Evolutionary conservation across 2,113 vertebrate species (phyloP).

Genomic region (Cygnus atratus): DNA sequence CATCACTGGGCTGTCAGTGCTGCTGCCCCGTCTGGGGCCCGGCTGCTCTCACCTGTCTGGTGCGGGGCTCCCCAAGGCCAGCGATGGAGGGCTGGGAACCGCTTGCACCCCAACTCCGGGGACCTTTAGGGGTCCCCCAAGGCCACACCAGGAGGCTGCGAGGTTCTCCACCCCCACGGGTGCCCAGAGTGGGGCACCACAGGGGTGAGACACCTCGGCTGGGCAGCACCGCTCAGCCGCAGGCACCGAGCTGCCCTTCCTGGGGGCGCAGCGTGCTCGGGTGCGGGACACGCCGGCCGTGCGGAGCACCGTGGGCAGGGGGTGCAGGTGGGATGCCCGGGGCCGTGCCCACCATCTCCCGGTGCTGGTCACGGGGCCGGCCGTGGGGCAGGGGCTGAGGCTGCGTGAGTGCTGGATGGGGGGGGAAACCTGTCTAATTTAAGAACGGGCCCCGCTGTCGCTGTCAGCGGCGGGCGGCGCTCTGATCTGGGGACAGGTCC

Average conservation of each 20-base stretch:
- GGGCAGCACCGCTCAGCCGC: background rate
- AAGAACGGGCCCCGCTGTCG: background rate
- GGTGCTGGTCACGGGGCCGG: background rate
- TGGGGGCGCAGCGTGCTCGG: accelerated
- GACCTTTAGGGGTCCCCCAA: no score
- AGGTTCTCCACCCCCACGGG: background rate
- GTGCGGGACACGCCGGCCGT: accelerated
- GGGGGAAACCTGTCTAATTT: slow-evolving; percentile 23
- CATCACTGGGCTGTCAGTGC: accelerated
- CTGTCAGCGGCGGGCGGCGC: slow-evolving; percentile 7
- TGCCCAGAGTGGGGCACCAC: no score
- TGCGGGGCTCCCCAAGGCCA: background rate
- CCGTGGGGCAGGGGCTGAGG: background rate
- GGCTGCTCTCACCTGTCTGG: background rate
- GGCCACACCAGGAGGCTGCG: no score
- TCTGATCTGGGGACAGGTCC: slow-evolving; percentile 60
- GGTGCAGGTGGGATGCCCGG: background rate
- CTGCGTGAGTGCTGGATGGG: accelerated
- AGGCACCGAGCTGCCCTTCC: background rate
- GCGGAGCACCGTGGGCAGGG: accelerated
- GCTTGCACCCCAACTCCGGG: no score
- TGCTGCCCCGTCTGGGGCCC: background rate
- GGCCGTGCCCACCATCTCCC: background rate
- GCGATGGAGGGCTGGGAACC: no score
- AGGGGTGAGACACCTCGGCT: no score